These are phyloP conservation scores for Herpailurus yagouaroundi DNA, from an alignment of 2,113 vertebrate genomes.

Conservation along the genomic window DNA sequence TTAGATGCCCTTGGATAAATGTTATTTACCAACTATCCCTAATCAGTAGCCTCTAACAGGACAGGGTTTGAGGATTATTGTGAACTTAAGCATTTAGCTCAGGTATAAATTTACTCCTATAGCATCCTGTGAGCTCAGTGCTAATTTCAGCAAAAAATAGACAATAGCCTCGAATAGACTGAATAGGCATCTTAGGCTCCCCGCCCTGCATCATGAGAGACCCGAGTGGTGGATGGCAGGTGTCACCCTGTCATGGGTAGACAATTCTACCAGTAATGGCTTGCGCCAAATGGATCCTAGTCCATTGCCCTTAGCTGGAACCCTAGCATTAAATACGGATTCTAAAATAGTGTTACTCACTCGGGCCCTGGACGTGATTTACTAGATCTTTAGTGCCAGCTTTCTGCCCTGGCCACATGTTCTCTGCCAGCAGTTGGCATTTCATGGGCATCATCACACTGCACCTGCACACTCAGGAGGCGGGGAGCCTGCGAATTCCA, in stretches of 20 bases:
- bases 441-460: rapidly evolving
- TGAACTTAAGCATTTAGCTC: background rate
- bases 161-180: background rate
- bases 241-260: background rate
- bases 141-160: background rate
- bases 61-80: background rate
- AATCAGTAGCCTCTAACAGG: background rate
- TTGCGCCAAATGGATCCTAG: background rate
- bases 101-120: background rate
- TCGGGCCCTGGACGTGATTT: background rate
- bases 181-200: background rate
- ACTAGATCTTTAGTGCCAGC: background rate
- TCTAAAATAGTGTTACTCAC: background rate
- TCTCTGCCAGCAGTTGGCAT: rapidly evolving
- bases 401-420: background rate
- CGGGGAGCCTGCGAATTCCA: background rate
- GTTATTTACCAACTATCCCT: background rate
- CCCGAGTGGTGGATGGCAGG: background rate
- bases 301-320: background rate
- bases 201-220: background rate
- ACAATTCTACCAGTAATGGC: background rate
- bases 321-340: no score
- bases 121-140: background rate
- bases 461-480: rapidly evolving
- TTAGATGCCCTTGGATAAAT: background rate